Base-by-base conservation (phyloP, 1,140 invertebrate genomes). In the Batillaria attramentaria region DNA sequence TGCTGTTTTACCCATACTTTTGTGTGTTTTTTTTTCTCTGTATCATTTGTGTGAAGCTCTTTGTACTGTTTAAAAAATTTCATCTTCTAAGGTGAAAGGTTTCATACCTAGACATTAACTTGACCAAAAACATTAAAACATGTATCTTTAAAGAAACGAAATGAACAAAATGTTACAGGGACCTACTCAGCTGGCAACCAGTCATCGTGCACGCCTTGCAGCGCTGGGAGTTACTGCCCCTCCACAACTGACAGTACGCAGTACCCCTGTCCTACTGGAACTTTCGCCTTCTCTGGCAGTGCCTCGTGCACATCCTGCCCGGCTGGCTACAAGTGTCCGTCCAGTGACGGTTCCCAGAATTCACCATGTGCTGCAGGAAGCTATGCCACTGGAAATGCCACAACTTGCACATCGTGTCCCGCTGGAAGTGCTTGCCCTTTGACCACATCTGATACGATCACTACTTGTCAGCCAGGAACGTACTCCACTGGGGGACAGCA, bases 341-440 rank as follows among this genome's bases (percentile, higher is more conserved):
- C 79, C 50, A 73, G 35, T 33, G 87, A 88, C 75, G 87, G 86
- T 16, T 83, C 81, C 41, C 79, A 77, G 46, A 88, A 86, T 76
- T 73, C 84, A 5, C 82, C 72, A 16, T 89, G 89, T 78, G 39
- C 81, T 3, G 73, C 82, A 16, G 89, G 89, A 20, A 83, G 76
- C 42, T 86, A 84, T 65, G 79, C 85, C 10, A 46, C 43, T 35
- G 82, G 84, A 20, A 81, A 80, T 60, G 79, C 80, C 46, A 83
- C 70, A 24, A 50, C 75, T 13, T 90, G 89, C 76, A 88, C 87
- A 10, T 4, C 68, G n/a, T 90, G 89, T 81, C 57, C 83, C n/a
- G 81, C 84, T 16, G 88, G 89, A 24, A 77, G 80, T 43, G 85
- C 84, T 8, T 90, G 89, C 79, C 87, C 89, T 1, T 81, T 73